Evolutionary conservation across 2,888 invertebrate species (phyloP).

Genomic region (Hyalella azteca): DNA sequence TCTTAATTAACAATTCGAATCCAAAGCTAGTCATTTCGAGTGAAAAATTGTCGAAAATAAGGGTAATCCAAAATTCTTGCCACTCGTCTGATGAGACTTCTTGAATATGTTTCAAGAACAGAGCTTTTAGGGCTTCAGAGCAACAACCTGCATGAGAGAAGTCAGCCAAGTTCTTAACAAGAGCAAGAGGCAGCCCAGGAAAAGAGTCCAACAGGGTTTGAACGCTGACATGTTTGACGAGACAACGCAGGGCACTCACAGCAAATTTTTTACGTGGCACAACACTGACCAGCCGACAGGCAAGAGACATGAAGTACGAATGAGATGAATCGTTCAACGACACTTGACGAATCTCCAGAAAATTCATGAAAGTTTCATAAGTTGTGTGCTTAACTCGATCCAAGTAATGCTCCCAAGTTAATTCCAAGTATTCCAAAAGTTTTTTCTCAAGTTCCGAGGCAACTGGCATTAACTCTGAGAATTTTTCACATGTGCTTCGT

Average conservation of each 20-base stretch:
- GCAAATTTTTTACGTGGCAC: slow-evolving; percentile 39
- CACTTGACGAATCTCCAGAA: slow-evolving; percentile 41
- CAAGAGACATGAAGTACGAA: slow-evolving; percentile 39
- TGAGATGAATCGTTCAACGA: slow-evolving; percentile 35
- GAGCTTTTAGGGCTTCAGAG: slow-evolving; percentile 47
- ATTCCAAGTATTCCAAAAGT: slow-evolving; percentile 47
- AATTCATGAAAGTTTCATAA: slow-evolving; percentile 49
- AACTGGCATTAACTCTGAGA: neutral
- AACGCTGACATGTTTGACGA: slow-evolving; percentile 47
- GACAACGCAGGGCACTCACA: slow-evolving; percentile 51
- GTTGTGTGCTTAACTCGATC: slow-evolving; percentile 55
- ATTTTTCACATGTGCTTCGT: neutral
- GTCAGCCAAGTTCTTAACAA: slow-evolving; percentile 44
- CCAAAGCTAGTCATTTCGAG: slow-evolving; percentile 55
- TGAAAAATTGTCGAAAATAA: slow-evolving; percentile 46
- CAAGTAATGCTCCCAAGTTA: slow-evolving; percentile 56
- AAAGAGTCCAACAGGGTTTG: slow-evolving; percentile 37
- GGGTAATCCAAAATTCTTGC: slow-evolving; percentile 48
- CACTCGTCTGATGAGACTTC: slow-evolving; percentile 46
- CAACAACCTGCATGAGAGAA: slow-evolving; percentile 46
- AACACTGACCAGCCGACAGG: slow-evolving; percentile 25
- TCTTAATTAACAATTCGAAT: slow-evolving; percentile 52
- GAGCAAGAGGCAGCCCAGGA: slow-evolving; percentile 42
- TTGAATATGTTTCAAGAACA: slow-evolving; percentile 44
- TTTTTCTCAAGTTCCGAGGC: slow-evolving; percentile 10